Evolutionary conservation across 2,113 vertebrate species (phyloP), one percentile per base, ranked within the genome.

Genomic region (Bombycilla garrulus): DNA sequence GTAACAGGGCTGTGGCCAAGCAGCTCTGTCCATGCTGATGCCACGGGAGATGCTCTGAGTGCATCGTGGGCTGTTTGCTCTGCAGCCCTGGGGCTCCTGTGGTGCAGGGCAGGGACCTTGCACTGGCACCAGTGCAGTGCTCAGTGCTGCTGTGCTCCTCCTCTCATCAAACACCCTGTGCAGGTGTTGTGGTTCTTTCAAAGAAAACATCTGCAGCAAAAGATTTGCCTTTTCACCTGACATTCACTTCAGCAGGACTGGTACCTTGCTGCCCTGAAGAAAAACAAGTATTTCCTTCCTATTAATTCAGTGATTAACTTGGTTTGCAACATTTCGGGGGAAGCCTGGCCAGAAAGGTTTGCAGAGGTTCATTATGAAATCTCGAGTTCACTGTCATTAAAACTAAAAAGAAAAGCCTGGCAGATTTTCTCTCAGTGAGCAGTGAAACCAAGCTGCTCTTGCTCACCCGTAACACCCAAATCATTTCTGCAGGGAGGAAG

Each of bases 21-120:
- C 21, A 0, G 2, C 74, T 31, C 44, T 5, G 0, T 0, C 10
- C 3, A 51, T 1, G 2, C 29, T 3, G 58, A 6, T 40, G 66
- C n/a, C 2, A 0, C 0, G 38, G 15, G 26, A 78, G 53, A 42
- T 10, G 79, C 76, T 53, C 57, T 4, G 42, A 12, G 50, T 2
- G 1, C 10, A 19, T 5, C 42, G 23, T 1, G 67, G 8, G 33
- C 51, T 57, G 35, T 48, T 47, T 66, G 11, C 81, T 73, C 65
- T 44, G 90, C 65, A 66, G 2, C 53, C 73, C 54, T 0, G 7
- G 8, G 36, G 40, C 42, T 77, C 58, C 81, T 1, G 50, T 0
- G 17, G 2, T 12, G 60, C 48, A 12, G 15, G 3, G 60, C 48
- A 12, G 15, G 3, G 62, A 45, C 51, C 64, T 62, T 15, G 24